Percentiles rank a stretch among this genome's conserved stretches.
phyloP scores from a whole-genome alignment of 2,113 vertebrate species.

The Quiscalus mexicanus region DNA sequence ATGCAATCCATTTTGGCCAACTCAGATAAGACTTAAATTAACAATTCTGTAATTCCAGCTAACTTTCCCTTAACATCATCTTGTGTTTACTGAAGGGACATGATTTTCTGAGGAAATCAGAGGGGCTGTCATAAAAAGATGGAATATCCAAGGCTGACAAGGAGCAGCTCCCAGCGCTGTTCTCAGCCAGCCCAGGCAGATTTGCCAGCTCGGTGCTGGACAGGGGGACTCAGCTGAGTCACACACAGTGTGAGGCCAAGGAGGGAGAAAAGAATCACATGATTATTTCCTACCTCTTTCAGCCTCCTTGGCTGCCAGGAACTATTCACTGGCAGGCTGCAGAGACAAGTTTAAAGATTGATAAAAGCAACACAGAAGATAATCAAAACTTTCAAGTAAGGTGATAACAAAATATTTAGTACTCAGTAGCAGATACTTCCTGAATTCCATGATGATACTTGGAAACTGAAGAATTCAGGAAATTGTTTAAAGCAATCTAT shows the following conservation, averaged over 20 bases:
- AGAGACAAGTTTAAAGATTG: not conserved
- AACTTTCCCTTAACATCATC: not conserved
- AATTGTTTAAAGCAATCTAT: not conserved
- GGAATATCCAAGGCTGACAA: not conserved
- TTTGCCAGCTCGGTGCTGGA: not conserved
- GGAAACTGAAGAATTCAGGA: not conserved
- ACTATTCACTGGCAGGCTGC: not conserved
- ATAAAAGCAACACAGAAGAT: not conserved
- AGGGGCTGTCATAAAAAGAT: not conserved
- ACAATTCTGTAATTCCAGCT: not conserved
- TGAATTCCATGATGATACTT: not conserved
- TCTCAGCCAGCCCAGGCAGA: accelerated
- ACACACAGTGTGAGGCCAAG: not conserved
- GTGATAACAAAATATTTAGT: not conserved
- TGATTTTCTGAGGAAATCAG: not conserved
- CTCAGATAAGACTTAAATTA: not conserved
- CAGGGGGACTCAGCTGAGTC: not conserved
- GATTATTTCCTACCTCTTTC: not conserved
- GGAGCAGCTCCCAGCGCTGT: accelerated
- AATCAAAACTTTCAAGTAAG: not conserved
- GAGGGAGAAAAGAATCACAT: not conserved
- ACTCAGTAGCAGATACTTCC: not conserved
- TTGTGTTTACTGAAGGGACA: not conserved
- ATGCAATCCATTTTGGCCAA: not conserved
- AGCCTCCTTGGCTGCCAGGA: not conserved